Percentiles rank a stretch among this genome's conserved stretches.
Conservation (phyloP, 2,113 vertebrate species). For the cattle (Bos taurus) region ARS-UCD2.0 NC_037357.1:80967001-80967500, state of each 20-base stretch:
- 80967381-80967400: neutral
- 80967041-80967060: neutral
- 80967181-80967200: neutral
- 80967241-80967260: neutral
- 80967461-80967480: neutral
- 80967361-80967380: neutral
- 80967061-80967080: slow-evolving; percentile 8
- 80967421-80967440: neutral
- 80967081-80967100: neutral
- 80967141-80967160: neutral
- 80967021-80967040: neutral
- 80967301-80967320: neutral
- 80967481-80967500: neutral
- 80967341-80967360: neutral
- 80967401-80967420: neutral
- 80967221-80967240: neutral
- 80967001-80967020: neutral
- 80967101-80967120: neutral
- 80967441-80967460: neutral
- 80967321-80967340: neutral
- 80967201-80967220: neutral
- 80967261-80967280: neutral
- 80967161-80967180: neutral
- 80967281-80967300: neutral
- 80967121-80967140: neutral